Percentiles rank a stretch among this genome's conserved stretches.
Conservation (phyloP, 2,888 invertebrate species). For the Cremastinae sp. region DNA sequence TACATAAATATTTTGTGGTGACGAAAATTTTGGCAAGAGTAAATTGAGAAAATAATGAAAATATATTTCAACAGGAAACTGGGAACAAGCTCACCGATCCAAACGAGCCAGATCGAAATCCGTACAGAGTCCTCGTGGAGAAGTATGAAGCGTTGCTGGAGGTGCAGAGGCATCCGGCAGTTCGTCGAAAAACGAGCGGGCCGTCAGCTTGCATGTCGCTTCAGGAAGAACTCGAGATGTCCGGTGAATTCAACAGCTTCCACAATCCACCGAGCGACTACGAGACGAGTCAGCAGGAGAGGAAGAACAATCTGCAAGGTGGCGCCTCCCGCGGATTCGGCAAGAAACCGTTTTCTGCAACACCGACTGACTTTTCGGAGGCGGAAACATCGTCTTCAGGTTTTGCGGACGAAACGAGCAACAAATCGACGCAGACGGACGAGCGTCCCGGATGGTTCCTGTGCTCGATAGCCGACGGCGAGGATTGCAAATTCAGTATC, state of each 20-base stretch:
- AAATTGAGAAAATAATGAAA: slow-evolving; percentile 34
- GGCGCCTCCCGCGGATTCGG: slow-evolving; percentile 48
- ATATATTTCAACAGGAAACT: slow-evolving; percentile 72
- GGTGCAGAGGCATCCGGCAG: slow-evolving; percentile 86
- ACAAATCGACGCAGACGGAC: slow-evolving; percentile 89
- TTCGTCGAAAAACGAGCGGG: slow-evolving; percentile 67
- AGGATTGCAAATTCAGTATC: slow-evolving; percentile 92
- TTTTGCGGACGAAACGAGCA: slow-evolving; percentile 91
- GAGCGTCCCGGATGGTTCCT: slow-evolving; percentile 89
- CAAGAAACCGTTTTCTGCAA: slow-evolving; percentile 82
- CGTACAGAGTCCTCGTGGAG: slow-evolving; percentile 90
- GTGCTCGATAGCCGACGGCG: slow-evolving; percentile 92
- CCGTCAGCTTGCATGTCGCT: slow-evolving; percentile 80
- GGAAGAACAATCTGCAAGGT: slow-evolving; percentile 55
- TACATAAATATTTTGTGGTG: too few species aligned
- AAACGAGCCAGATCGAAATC: slow-evolving; percentile 81
- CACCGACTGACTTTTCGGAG: slow-evolving; percentile 91
- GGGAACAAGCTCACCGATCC: slow-evolving; percentile 67
- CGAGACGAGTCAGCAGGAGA: slow-evolving; percentile 48
- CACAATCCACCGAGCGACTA: slow-evolving; percentile 70
- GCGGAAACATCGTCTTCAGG: slow-evolving; percentile 93
- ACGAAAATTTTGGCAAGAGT: not conserved
- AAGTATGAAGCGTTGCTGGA: slow-evolving; percentile 92
- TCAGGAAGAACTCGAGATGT: slow-evolving; percentile 89
- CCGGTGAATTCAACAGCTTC: slow-evolving; percentile 86